Conservation (phyloP, 2,113 vertebrate species). For the Alligator sinensis region DNA sequence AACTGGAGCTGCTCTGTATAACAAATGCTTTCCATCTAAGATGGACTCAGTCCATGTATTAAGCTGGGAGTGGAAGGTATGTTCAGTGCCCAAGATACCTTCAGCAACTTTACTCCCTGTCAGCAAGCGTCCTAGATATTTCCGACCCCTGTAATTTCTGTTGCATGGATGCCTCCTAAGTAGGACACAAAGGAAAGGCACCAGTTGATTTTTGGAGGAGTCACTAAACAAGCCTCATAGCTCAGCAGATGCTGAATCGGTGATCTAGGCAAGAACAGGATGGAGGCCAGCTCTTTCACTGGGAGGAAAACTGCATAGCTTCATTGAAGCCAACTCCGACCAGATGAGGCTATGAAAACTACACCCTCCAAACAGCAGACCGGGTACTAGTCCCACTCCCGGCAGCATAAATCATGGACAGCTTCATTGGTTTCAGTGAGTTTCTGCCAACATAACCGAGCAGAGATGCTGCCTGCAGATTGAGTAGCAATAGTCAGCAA, state of each 20-base stretch:
- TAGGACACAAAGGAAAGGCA: too few species aligned
- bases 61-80: accelerated
- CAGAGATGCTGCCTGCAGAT: not conserved
- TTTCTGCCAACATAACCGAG: accelerated
- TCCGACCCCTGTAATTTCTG: not conserved
- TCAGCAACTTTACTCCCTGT: not conserved
- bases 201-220: too few species aligned
- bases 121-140: not conserved
- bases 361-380: not conserved
- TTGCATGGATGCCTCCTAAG: too few species aligned
- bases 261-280: not conserved
- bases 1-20: accelerated
- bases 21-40: not conserved
- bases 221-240: not conserved
- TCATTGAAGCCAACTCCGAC: not conserved
- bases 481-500: not conserved
- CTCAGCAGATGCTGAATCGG: accelerated
- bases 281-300: not conserved
- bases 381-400: not conserved
- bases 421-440: not conserved
- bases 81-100: not conserved
- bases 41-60: accelerated
- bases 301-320: accelerated
- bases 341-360: too few species aligned
- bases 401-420: accelerated